A percentile compares a stretch with the other conserved stretches of the same genome.
These are phyloP conservation scores for Drosophila sp. DNA, from an alignment of 1,140 invertebrate species.

Conservation along the genomic window DNA sequence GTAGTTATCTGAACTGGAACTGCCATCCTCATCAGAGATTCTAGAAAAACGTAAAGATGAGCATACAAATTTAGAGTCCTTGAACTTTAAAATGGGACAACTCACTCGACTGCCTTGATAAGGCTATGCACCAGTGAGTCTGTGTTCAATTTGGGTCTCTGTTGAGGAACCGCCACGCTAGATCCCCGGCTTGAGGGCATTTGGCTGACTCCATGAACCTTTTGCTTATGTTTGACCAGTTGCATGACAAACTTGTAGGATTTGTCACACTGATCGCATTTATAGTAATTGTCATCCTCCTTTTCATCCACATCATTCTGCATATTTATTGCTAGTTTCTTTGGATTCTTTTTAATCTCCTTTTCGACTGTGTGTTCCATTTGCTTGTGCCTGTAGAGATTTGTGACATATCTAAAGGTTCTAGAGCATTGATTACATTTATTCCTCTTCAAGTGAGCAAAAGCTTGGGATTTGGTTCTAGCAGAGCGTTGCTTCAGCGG, in stretches of 20 bases:
- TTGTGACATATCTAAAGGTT: constrained; percentile 55
- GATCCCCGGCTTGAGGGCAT: constrained; percentile 11
- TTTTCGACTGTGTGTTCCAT: constrained; percentile 25
- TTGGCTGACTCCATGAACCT: constrained; percentile 40
- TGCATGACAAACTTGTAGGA: constrained; percentile 64
- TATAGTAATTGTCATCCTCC: constrained; percentile 60
- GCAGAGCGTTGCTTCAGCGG: constrained; percentile 47
- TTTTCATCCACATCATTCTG: neutral
- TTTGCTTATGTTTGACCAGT: constrained; percentile 56
- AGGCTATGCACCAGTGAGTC: constrained; percentile 61
- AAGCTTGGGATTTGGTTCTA: neutral
- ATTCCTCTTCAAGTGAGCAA: constrained; percentile 25
- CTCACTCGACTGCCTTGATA: constrained; percentile 58
- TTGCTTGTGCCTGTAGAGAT: constrained; percentile 59
- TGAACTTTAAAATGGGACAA: neutral
- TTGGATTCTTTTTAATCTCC: neutral
- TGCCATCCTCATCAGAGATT: constrained; percentile 60
- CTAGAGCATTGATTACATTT: constrained; percentile 55
- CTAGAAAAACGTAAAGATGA: constrained; percentile 17
- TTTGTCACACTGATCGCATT: constrained; percentile 66
- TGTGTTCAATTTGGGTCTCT: constrained; percentile 25
- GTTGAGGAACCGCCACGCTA: neutral
- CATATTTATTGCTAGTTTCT: neutral
- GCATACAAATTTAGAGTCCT: neutral
- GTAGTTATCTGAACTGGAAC: constrained; percentile 47